phyloP scores from a whole-genome alignment of 2,797 vertebrate species.

The Parotocinclus haroldoi region DNA sequence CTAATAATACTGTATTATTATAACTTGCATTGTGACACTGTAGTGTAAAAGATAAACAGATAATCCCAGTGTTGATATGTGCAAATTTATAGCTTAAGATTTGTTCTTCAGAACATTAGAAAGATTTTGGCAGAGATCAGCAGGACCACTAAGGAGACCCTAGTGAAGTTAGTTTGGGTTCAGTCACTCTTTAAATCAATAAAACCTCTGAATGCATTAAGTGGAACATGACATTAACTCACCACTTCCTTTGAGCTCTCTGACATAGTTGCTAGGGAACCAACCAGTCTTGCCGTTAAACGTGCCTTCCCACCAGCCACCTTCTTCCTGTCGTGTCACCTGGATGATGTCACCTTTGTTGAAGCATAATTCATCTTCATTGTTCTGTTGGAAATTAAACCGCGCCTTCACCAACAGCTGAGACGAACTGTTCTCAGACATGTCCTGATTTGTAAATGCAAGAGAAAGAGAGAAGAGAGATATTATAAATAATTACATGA shows the following conservation, averaged over 20 bases:
- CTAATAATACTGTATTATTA: too few relatives aligned
- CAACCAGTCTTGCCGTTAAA: conserved; percentile 88
- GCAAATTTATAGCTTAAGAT: too few relatives aligned
- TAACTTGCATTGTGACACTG: too few relatives aligned
- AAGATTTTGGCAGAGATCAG: too few relatives aligned
- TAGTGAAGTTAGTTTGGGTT: too few relatives aligned
- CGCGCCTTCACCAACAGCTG: conserved; percentile 91
- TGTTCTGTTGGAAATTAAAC: conserved; percentile 96
- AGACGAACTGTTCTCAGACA: conserved; percentile 91
- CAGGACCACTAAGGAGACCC: too few relatives aligned
- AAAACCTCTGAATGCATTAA: background rate
- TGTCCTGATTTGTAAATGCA: conserved; percentile 77
- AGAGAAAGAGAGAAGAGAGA: background rate
- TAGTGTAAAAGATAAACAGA: too few relatives aligned
- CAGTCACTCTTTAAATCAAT: too few relatives aligned
- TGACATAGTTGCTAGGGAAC: conserved; percentile 98
- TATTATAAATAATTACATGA: too few relatives aligned
- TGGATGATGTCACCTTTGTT: conserved; percentile 91
- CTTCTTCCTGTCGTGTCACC: conserved; percentile 93
- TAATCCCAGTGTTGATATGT: too few relatives aligned
- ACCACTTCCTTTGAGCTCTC: conserved; percentile 95
- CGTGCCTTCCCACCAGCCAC: conserved; percentile 97
- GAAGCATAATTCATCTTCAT: conserved; percentile 97
- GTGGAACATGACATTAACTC: conserved; percentile 46
- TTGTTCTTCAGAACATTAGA: too few relatives aligned